Evolutionary conservation across 2,888 invertebrate genomes (phyloP), one percentile per base, ranked within the genome.

Genomic region (Lasius fuliginosus): DNA sequence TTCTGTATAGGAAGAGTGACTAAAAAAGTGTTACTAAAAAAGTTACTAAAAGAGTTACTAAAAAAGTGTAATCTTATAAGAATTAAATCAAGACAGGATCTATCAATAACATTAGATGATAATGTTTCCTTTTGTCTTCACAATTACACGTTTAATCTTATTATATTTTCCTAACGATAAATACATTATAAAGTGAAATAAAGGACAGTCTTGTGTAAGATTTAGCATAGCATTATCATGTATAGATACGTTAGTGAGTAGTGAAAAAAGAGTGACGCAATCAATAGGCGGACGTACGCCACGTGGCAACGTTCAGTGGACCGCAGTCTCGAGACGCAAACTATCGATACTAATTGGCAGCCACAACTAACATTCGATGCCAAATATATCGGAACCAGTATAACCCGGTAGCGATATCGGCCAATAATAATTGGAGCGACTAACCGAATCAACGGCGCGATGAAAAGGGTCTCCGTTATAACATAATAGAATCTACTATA

Each of bases 311-410:
- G 67, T 42, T 65, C 60, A 68, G 36, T 85, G 77, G 60, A 85
- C 36, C 68, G 67, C 65, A 36, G 36, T 79, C 69, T 74, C 84
- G 85, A 84, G 84, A 82, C 67, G n/a, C 64, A 58, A 67, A 84
- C 76, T 84, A 85, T 89, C 86, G 89, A 91, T 88, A 84, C 82
- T 85, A 85, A 85, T 88, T 90, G 90, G 90, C 89, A 90, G 65
- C 76, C 64, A 71, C 56, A 69, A 82, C 23, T 69, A 77, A 75
- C 74, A 77, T 62, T 85, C 83, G 64, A 71, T 49, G 87, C 82
- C 85, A 90, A 87, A 82, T 76, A 82, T 83, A 87, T 87, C 83
- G 33, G 33, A 33, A 79, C 27, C 68, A 65, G 49, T 74, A 58
- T 74, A 82, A 85, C 30, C 56, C 74, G 46, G 53, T 49, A 56